phyloP scores from a whole-genome alignment of 1,140 invertebrate species.

The Rhyzopertha dominica region DNA sequence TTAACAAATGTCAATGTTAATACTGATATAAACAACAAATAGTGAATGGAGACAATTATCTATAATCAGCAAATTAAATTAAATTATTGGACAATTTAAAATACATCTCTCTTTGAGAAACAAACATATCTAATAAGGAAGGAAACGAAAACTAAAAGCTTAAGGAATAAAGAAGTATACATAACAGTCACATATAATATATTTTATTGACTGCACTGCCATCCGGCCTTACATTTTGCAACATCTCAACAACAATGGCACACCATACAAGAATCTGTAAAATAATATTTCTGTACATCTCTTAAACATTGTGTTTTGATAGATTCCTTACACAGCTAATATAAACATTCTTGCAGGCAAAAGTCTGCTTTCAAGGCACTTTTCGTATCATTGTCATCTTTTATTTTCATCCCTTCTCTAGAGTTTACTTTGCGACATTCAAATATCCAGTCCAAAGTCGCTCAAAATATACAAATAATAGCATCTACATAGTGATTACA shows the following conservation, averaged over 20 bases:
- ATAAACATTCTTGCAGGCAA: slow-evolving; percentile 29
- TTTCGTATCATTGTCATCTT: slow-evolving; percentile 10
- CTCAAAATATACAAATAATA: neutral
- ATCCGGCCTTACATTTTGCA: slow-evolving; percentile 33
- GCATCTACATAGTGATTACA: neutral
- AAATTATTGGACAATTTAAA: too few relatives aligned
- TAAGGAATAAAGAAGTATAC: too few relatives aligned
- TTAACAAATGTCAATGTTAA: too few relatives aligned
- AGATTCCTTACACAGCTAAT: slow-evolving; percentile 32
- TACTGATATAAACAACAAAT: too few relatives aligned
- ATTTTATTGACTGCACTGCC: slow-evolving; percentile 41
- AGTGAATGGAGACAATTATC: too few relatives aligned
- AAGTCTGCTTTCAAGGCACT: slow-evolving; percentile 29
- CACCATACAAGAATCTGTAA: slow-evolving; percentile 44
- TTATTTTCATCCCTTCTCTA: neutral
- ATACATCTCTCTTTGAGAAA: too few relatives aligned
- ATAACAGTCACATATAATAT: slow-evolving; percentile 36
- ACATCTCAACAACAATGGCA: slow-evolving; percentile 44
- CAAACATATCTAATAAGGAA: too few relatives aligned
- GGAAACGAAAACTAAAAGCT: too few relatives aligned
- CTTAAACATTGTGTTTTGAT: slow-evolving; percentile 31
- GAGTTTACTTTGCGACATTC: too few relatives aligned
- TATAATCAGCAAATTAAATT: too few relatives aligned
- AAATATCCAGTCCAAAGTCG: neutral
- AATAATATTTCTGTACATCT: slow-evolving; percentile 43